Evolutionary conservation across 2,888 invertebrate species (phyloP), one percentile per base, ranked within the genome.

Genomic region (Meteorus colon): DNA sequence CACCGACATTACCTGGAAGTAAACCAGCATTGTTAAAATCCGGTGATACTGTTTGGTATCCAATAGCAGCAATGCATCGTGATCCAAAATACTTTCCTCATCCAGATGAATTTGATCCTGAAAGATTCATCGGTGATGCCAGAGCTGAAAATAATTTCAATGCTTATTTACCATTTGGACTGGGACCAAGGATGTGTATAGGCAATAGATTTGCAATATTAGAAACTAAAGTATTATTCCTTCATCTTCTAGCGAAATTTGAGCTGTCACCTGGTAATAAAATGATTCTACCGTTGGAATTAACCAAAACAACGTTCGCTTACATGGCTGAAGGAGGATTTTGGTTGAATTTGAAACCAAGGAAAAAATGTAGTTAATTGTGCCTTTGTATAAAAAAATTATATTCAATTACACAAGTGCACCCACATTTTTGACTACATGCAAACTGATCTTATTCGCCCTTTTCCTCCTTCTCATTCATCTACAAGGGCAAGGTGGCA

Each of bases 81-180:
- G 91, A 92, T 80, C 85, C 89, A 0, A 78, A 88, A 10, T 89
- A 89, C 76, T 92, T 87, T 80, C 84, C 89, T 0, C 81, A 91
- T 19, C 92, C 92, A 0, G 87, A 90, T 84, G 82, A 80, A 12
- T 92, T 91, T 77, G 87, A 91, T 80, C 92, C 92, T 0, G 90
- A 90, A 74, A 82, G 91, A 68, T 91, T 90, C 81, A 80, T 83
- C 19, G 85, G 86, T 2, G 86, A 89, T 59, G 89, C 89, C 70
- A 89, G 88, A 78, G 84, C 86, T 1, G 90, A 89, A 0, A 90
- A 14, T 4, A n/a, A n/a, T 72, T 19, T 89, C 8, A 45, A 34
- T 34, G 34, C 34, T 34, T 34, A 34, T 34, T 34, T 34, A 8
- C 88, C 90, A 0, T 90, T 90, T 76, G 90, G 90, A 0, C 6